Conservation (phyloP, 2,888 invertebrate species). For the Parelbella ahira region DNA sequence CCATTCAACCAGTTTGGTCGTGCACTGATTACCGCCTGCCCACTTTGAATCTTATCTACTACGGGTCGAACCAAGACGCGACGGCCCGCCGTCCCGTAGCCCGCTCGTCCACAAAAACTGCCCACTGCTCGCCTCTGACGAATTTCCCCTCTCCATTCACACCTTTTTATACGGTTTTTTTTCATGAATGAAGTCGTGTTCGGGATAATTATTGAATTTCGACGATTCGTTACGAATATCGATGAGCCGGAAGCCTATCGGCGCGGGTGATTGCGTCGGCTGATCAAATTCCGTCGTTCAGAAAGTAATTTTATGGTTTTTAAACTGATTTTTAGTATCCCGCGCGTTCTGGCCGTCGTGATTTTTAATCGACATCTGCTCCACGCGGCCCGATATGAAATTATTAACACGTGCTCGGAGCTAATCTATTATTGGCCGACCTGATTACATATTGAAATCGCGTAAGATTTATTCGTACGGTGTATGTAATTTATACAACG, state of each 20-base stretch:
- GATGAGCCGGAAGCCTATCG: slow-evolving; percentile 76
- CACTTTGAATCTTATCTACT: slow-evolving; percentile 75
- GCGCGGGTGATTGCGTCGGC: slow-evolving; percentile 67
- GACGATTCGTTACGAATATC: slow-evolving; percentile 79
- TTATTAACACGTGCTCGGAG: slow-evolving; percentile 16
- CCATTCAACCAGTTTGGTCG: slow-evolving; percentile 77
- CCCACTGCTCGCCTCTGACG: slow-evolving; percentile 43
- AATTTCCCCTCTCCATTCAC: slow-evolving; percentile 76
- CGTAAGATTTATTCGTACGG: slow-evolving; percentile 18
- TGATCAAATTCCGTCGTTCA: slow-evolving; percentile 69
- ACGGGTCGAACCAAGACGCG: slow-evolving; percentile 49
- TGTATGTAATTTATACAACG: slow-evolving; percentile 34
- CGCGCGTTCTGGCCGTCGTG: slow-evolving; percentile 27
- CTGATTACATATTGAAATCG: slow-evolving; percentile 17
- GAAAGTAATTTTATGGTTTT: slow-evolving; percentile 78
- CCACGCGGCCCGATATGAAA: slow-evolving; percentile 7
- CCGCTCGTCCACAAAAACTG: slow-evolving; percentile 60
- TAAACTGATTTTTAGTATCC: slow-evolving; percentile 59
- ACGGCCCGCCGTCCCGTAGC: slow-evolving; percentile 38
- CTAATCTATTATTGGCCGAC: slow-evolving; percentile 12
- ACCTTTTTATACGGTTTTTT: slow-evolving; percentile 75
- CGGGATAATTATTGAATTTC: slow-evolving; percentile 80
- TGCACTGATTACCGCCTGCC: slow-evolving; percentile 72
- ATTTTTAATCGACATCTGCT: slow-evolving; percentile 24
- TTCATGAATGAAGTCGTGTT: slow-evolving; percentile 79